Conservation (phyloP, 1,140 invertebrate genomes). For the Lysiphlebus fabarum region DNA sequence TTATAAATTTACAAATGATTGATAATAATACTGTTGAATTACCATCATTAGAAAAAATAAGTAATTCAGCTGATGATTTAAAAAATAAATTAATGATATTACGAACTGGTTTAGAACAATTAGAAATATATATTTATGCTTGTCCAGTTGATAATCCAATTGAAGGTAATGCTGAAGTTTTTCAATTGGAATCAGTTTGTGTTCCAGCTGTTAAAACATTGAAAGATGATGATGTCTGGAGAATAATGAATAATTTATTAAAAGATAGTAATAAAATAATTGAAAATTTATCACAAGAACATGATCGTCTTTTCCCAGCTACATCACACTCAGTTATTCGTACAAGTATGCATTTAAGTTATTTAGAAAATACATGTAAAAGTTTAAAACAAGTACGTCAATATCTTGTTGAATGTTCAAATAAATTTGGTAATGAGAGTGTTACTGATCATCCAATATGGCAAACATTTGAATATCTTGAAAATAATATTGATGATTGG, state of each 20-base stretch:
- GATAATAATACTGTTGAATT: conserved; percentile 31
- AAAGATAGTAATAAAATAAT: conserved; percentile 34
- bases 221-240: conserved; percentile 56
- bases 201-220: conserved; percentile 54
- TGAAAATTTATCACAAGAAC: conserved; percentile 13
- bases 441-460: conserved; percentile 42
- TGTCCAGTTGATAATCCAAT: conserved; percentile 57
- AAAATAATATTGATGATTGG: conserved; percentile 28
- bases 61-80: conserved; percentile 41
- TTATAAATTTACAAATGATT: conserved; percentile 35
- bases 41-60: conserved; percentile 31
- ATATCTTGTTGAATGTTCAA: conserved; percentile 47
- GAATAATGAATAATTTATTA: conserved; percentile 46
- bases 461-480: conserved; percentile 35
- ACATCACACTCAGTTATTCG: conserved; percentile 28
- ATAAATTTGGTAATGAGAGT: conserved; percentile 31
- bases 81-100: conserved; percentile 54
- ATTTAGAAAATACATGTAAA: conserved; percentile 36
- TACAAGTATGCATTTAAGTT: conserved; percentile 46
- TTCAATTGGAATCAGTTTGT: conserved; percentile 36
- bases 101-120: conserved; percentile 59
- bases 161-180: conserved; percentile 33
- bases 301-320: conserved; percentile 40
- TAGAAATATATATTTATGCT: conserved; percentile 59
- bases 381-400: conserved; percentile 43